A percentile compares a stretch with the other conserved stretches of the same genome.
These are phyloP conservation scores for Petrolisthes cinctipes DNA, from an alignment of 2,888 invertebrate species.

Conservation along the genomic window DNA sequence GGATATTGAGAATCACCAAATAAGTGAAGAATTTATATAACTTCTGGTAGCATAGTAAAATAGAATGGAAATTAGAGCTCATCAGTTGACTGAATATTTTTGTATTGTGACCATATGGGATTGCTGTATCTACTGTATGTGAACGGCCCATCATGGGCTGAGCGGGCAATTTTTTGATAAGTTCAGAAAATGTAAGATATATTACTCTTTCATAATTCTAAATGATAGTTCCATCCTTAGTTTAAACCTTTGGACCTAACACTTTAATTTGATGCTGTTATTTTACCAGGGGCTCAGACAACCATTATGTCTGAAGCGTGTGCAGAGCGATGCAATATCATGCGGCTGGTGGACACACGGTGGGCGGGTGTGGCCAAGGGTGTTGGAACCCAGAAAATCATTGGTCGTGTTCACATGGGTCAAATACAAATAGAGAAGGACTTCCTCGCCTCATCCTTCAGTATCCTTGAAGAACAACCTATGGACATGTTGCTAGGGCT, in stretches of 20 bases:
- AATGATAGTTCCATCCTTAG: background rate
- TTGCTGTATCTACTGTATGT: too few species aligned
- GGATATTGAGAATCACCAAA: too few species aligned
- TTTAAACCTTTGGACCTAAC: background rate
- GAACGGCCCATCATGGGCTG: too few species aligned
- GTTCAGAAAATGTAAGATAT: background rate
- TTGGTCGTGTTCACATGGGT: conserved; percentile 96
- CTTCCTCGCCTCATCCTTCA: conserved; percentile 95
- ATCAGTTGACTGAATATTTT: too few species aligned
- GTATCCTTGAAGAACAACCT: conserved; percentile 94
- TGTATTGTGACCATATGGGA: too few species aligned
- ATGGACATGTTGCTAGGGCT: conserved; percentile 98
- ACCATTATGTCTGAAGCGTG: conserved; percentile 98
- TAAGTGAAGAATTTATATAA: too few species aligned
- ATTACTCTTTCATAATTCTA: background rate
- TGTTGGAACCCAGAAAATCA: conserved; percentile 94
- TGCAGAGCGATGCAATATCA: conserved; percentile 93
- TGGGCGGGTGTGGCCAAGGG: conserved; percentile 98
- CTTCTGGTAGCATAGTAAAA: too few species aligned
- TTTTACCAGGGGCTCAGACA: conserved; percentile 84
- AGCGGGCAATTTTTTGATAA: background rate
- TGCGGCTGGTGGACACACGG: conserved; percentile 88
- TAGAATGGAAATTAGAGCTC: too few species aligned
- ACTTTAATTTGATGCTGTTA: background rate
- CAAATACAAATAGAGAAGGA: conserved; percentile 96